A percentile compares a stretch with the other conserved stretches of the same genome.
Conservation (phyloP, 1,140 invertebrate genomes). For the Papilio xuthus region DNA sequence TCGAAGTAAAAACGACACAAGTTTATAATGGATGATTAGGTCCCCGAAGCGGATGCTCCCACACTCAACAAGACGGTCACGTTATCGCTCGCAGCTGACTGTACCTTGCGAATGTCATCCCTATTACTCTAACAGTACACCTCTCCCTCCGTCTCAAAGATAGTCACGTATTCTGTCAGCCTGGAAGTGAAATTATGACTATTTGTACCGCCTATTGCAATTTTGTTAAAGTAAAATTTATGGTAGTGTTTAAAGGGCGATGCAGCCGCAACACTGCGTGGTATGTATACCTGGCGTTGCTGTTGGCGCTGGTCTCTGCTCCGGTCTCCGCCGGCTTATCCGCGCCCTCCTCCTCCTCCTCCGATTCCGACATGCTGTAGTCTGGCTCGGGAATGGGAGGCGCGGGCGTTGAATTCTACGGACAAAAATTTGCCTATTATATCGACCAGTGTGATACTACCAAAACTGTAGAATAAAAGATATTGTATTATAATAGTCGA, state of each 20-base stretch:
- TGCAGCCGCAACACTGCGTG: neutral
- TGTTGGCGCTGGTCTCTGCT: slow-evolving; percentile 85
- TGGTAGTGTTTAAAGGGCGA: neutral
- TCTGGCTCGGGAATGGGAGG: slow-evolving; percentile 95
- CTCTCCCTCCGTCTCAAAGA: slow-evolving; percentile 30
- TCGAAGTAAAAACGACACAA: slow-evolving; percentile 49
- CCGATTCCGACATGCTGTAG: slow-evolving; percentile 92
- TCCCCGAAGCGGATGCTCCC: slow-evolving; percentile 9
- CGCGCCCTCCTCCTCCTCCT: slow-evolving; percentile 82
- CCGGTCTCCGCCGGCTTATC: slow-evolving; percentile 55
- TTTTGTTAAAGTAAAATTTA: neutral
- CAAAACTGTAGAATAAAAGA: no score
- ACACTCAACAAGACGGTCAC: neutral
- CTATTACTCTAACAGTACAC: slow-evolving; percentile 27
- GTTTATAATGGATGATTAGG: slow-evolving; percentile 36
- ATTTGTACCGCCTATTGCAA: neutral
- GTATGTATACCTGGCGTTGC: slow-evolving; percentile 83
- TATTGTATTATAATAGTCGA: no score
- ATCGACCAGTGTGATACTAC: neutral
- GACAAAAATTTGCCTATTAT: neutral
- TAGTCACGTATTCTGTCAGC: slow-evolving; percentile 9
- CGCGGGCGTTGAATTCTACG: slow-evolving; percentile 76
- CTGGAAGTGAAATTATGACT: slow-evolving; percentile 27
- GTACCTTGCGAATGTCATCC: neutral
- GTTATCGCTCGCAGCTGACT: neutral